Percentiles rank a stretch among this genome's conserved stretches.
Conservation (phyloP, 2,113 vertebrate species). For the Stigmatopora nigra region DNA sequence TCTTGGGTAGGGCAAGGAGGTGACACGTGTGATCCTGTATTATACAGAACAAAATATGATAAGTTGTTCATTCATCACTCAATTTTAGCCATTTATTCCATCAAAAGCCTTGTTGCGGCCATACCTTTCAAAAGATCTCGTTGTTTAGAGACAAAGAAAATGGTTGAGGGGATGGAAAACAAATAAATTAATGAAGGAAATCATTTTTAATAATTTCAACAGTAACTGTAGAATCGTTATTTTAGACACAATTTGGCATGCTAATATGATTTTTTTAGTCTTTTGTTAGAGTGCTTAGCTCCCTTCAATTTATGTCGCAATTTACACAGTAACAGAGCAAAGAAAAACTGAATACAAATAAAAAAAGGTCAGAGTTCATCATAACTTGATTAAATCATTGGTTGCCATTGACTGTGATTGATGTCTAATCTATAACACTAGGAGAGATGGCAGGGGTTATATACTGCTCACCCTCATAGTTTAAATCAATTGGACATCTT, state of each 20-base stretch:
- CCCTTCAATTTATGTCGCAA: background rate
- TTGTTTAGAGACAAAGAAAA: constrained; percentile 67
- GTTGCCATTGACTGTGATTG: too few relatives aligned
- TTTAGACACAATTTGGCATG: background rate
- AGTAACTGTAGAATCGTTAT: constrained; percentile 11
- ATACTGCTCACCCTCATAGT: too few relatives aligned
- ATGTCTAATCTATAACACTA: too few relatives aligned
- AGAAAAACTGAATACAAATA: constrained; percentile 6
- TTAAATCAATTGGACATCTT: too few relatives aligned
- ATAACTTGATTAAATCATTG: too few relatives aligned
- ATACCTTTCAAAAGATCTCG: constrained; percentile 82
- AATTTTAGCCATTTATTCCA: too few relatives aligned
- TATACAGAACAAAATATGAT: constrained; percentile 10
- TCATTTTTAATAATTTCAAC: constrained; percentile 16
- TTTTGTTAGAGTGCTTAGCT: constrained; percentile 4
- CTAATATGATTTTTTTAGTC: background rate
- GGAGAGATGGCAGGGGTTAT: too few relatives aligned
- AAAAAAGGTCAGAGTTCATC: background rate
- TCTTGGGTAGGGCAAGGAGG: constrained; percentile 67
- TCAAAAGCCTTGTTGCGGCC: constrained; percentile 27
- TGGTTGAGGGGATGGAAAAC: constrained; percentile 52
- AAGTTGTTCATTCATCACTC: background rate
- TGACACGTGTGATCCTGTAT: constrained; percentile 66
- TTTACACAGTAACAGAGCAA: constrained; percentile 40
- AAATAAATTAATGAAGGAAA: constrained; percentile 17